phyloP scores from a whole-genome alignment of 2,888 invertebrate species.

The Notodromas monacha region DNA sequence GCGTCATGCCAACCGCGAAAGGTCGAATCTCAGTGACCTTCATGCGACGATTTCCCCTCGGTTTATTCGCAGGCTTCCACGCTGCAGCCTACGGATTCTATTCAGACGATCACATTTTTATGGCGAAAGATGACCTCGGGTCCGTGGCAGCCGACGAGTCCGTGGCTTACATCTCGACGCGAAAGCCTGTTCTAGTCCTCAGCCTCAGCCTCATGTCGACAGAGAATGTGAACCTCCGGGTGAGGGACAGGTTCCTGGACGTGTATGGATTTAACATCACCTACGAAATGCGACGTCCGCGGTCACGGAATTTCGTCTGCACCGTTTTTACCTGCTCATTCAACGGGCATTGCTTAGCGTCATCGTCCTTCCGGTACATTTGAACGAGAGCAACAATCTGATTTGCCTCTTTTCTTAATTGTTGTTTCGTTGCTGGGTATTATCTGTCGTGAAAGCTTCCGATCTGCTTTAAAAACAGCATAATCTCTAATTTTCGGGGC shows the following conservation, averaged over 20 bases:
- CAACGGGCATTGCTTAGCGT: conserved; percentile 47
- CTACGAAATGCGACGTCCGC: conserved; percentile 28
- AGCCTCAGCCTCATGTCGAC: conserved; percentile 30
- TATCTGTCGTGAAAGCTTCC: too few relatives aligned
- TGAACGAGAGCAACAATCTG: too few relatives aligned
- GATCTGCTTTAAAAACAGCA: too few relatives aligned
- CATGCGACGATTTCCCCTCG: too few relatives aligned
- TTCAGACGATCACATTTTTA: conserved; percentile 11
- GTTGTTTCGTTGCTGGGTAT: too few relatives aligned
- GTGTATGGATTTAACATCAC: conserved; percentile 76
- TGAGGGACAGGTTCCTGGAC: conserved; percentile 39
- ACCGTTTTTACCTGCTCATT: conserved; percentile 47
- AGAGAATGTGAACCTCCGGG: conserved; percentile 34
- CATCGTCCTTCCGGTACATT: conserved; percentile 36
- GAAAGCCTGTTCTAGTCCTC: conserved; percentile 37
- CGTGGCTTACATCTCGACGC: conserved; percentile 16
- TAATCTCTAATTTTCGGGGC: too few relatives aligned
- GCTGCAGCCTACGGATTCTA: conserved; percentile 13
- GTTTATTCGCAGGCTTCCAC: too few relatives aligned
- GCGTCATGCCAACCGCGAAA: too few relatives aligned
- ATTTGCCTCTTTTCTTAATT: too few relatives aligned
- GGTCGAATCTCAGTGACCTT: too few relatives aligned
- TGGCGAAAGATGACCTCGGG: conserved; percentile 12
- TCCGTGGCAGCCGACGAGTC: conserved; percentile 12
- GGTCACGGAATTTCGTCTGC: conserved; percentile 19